These are phyloP conservation scores for Maconellicoccus hirsutus DNA, from an alignment of 1,140 invertebrate genomes.

Conservation along the genomic window DNA sequence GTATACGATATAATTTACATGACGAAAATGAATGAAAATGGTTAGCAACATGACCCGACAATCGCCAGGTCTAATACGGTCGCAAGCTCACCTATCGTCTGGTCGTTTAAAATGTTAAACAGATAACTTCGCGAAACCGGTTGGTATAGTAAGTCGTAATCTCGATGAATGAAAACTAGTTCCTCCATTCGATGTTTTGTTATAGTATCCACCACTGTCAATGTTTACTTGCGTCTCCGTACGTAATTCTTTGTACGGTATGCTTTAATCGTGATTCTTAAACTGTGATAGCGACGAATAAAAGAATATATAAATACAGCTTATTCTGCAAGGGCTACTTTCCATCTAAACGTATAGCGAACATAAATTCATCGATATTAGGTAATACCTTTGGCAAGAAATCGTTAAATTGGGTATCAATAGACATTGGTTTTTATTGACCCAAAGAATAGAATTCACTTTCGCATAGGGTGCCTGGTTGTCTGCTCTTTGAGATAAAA, in stretches of 20 bases:
- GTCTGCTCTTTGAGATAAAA: not conserved
- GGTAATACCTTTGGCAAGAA: conserved; percentile 3
- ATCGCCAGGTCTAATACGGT: not conserved
- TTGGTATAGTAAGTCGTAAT: not conserved
- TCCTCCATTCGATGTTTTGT: not conserved
- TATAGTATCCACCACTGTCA: conserved; percentile 12
- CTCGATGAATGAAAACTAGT: conserved; percentile 18
- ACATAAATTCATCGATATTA: conserved; percentile 5
- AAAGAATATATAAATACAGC: not conserved
- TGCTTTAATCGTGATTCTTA: conserved; percentile 12
- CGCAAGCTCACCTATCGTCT: not conserved
- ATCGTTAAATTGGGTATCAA: not conserved
- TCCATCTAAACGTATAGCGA: not conserved
- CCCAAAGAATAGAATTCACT: not conserved
- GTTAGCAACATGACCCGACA: not conserved
- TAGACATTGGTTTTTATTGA: not conserved
- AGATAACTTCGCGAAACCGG: not conserved
- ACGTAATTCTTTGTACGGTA: conserved; percentile 10
- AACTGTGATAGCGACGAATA: not conserved
- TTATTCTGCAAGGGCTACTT: not conserved
- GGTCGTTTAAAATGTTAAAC: not conserved
- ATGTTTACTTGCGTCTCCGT: conserved; percentile 4
- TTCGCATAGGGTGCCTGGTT: not conserved
- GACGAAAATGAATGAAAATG: not conserved
- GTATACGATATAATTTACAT: too few species aligned